These are phyloP conservation scores for Lycopodina hypogea DNA, from an alignment of 37 sponge, comb jelly and placozoan species.

Conservation along the genomic window DNA sequence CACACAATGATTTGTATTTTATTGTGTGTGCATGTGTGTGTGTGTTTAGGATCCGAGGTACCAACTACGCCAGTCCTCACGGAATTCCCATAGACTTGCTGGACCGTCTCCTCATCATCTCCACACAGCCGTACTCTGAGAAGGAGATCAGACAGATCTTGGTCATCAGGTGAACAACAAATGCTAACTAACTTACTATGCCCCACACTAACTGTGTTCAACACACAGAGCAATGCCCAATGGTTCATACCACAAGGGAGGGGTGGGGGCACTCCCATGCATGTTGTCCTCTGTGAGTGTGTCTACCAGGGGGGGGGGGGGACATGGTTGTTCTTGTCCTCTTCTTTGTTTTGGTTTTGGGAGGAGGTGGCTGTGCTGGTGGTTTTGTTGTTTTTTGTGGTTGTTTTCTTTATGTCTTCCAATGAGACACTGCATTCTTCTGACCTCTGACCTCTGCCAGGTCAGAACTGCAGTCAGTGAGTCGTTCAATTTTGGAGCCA, in stretches of 20 bases:
- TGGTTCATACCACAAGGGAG: neutral
- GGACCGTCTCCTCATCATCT: constrained; percentile 94
- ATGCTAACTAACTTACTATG: too few species aligned
- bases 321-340: too few species aligned
- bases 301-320: too few species aligned
- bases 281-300: neutral
- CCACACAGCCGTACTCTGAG: constrained; percentile 92
- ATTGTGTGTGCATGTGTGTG: neutral
- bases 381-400: too few species aligned
- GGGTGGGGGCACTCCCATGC: neutral
- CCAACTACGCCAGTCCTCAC: constrained; percentile 92
- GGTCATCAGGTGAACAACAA: constrained; percentile 65
- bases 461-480: too few species aligned
- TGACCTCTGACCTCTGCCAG: too few species aligned
- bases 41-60: constrained; percentile 82
- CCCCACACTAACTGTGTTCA: neutral
- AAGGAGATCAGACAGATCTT: constrained; percentile 90
- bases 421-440: too few species aligned
- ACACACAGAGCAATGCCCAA: neutral
- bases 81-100: constrained; percentile 95
- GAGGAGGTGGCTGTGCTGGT: too few species aligned
- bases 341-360: too few species aligned
- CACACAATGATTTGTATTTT: too few species aligned
- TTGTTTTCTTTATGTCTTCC: too few species aligned
- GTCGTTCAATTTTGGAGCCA: too few species aligned